Base-by-base conservation (phyloP, 2,797 vertebrate species). In the Helarctos malayanus region DNA sequence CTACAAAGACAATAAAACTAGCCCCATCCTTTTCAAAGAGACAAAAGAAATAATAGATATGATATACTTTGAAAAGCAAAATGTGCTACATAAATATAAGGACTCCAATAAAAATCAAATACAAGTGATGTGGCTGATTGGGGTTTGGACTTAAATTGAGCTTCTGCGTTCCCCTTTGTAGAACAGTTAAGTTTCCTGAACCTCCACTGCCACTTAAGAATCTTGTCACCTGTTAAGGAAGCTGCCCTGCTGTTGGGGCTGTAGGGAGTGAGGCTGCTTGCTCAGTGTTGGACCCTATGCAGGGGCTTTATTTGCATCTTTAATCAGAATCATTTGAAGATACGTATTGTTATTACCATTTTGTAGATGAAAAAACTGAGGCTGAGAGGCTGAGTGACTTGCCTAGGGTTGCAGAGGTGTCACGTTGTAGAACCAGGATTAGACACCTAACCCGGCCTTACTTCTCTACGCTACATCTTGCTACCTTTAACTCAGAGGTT, bases 1-100 rank as follows among this genome's bases (percentile, higher is more conserved):
- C 29, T 61, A n/a, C 38, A 63, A 90, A 69, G 57, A 49, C 84
- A 92, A n/a, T 80, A 35, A 95, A 96, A 94, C 5, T 41, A 61
- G 25, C 25, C 21, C 23, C 6, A 63, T 54, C 15, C 18, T 61
- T 90, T 94, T 90, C 73, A 96, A 79, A 95, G 38, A 25, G 12
- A 61, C 32, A 32, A 80, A 75, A 25, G 18, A 65, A 63, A 73
- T 19, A 47, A 61, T 75, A 71, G 49, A 8, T 29, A n/a, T 14
- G 8, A 88, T 61, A 25, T 56, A 49, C 35, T 47, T 90, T 88
- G 65, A 89, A 71, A 84, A 89, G 32, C 68, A 93, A 92, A 95
- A 49, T 49, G 2, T 79, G 11, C 56, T 86, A 9, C 21, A n/a
- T 61, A 91, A 87, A 73, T 11, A 54, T 23, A 91, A 93, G 14